These are phyloP conservation scores for Turdus rufiventris DNA, from an alignment of 2,113 vertebrate genomes.

Conservation along the genomic window DNA sequence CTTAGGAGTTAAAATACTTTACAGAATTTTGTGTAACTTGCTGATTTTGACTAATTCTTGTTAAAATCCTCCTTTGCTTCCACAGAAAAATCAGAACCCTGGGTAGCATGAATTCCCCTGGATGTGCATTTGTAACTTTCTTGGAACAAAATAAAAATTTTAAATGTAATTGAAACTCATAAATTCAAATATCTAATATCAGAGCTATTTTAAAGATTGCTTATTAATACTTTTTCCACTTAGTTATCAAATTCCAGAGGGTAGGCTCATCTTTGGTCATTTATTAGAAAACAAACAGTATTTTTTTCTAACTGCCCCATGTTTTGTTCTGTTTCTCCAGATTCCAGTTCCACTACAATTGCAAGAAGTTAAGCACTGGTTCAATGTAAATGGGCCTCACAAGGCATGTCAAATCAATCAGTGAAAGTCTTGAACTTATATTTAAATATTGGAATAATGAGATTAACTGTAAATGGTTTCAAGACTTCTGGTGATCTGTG, in stretches of 20 bases:
- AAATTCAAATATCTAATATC: background rate
- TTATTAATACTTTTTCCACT: background rate
- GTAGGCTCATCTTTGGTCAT: background rate
- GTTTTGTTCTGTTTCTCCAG: background rate
- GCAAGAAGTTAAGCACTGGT: background rate
- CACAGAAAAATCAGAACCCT: background rate
- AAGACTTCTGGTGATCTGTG: background rate
- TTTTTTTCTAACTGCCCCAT: background rate
- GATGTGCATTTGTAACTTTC: background rate
- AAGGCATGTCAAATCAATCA: background rate
- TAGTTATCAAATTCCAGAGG: background rate
- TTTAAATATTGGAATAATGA: background rate
- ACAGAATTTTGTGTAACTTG: background rate
- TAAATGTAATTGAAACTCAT: background rate
- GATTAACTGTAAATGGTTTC: background rate
- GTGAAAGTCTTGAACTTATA: background rate
- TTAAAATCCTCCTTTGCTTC: background rate
- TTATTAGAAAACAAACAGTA: background rate
- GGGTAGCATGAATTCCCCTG: background rate
- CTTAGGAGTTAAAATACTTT: background rate
- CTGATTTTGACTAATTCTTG: background rate
- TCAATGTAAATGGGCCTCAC: background rate
- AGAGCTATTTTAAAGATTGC: background rate
- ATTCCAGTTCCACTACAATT: background rate
- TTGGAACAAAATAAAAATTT: background rate